Evolutionary conservation across 23 tunicate genomes (phyloP), one percentile per base, ranked within the genome.

Genomic region (Halocynthia roretzi): DNA sequence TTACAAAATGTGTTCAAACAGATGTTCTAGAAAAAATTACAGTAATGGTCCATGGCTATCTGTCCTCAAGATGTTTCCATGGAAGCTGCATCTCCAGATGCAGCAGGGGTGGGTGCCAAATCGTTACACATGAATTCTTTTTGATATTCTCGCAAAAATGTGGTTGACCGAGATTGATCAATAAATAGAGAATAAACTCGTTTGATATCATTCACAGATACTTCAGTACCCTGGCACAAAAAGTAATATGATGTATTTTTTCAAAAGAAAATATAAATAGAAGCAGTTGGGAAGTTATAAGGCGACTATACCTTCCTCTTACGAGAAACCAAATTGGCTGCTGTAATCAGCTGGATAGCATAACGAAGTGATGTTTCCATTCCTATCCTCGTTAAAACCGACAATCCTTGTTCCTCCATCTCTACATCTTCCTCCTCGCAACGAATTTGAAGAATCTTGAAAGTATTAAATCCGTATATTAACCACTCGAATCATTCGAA

Each of bases 321-420:
- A 54, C 91, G 70, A 58, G 96, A 78, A 19, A 82, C 88, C 22
- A 95, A 82, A 56, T 64, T 60, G 6, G 99, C 68, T 62, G 99
- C 96, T 0, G 99, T 95, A 66, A 95, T 95, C 20, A 95, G 85
- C 64, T 95, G 99, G 50, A 95, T 95, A n/a, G 99, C 96, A 62
- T 95, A 95, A 18, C 99, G 81, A 9, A 95, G 80, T 19, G 96
- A 88, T 20, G 99, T 88, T 58, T 95, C 99, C 87, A 84, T 84
- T 19, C 94, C 91, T 54, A 93, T 93, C 50, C 83, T 70, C 20
- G 98, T 93, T 19, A 93, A 77, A 52, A 93, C 98, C 11, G 83
- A 75, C 44, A 93, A 53, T 44, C 94, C 98, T 76, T 87, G 82
- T 10, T 93, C 94, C 65, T 93, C 94, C 94, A 93, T 87, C 73